Evolutionary conservation across 1,140 invertebrate species (phyloP).

Genomic region (Spodoptera litura): DNA sequence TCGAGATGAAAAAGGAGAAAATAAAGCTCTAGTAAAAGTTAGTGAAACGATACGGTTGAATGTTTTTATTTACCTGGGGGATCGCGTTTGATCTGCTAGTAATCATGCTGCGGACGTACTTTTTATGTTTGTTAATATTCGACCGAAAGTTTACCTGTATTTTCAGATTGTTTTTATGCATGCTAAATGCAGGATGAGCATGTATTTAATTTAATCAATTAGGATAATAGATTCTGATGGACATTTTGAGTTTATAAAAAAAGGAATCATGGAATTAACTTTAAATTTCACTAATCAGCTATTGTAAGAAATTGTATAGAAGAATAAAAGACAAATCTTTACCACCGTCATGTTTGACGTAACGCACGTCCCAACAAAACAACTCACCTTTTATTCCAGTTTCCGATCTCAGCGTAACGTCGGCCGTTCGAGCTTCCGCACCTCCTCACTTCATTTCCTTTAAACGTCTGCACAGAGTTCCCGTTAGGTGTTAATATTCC

Average conservation of each 20-base stretch:
- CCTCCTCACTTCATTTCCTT: slow-evolving; percentile 85
- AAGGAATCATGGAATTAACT: no score
- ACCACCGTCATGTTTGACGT: not conserved
- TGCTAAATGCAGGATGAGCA: not conserved
- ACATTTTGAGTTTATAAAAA: no score
- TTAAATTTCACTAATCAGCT: no score
- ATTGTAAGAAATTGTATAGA: no score
- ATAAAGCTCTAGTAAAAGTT: slow-evolving; percentile 80
- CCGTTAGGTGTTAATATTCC: slow-evolving; percentile 86
- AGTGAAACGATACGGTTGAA: slow-evolving; percentile 63
- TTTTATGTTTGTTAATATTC: slow-evolving; percentile 19
- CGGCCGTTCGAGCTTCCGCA: slow-evolving; percentile 83
- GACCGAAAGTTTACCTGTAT: not conserved
- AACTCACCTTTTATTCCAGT: slow-evolving; percentile 85
- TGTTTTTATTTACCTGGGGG: slow-evolving; percentile 72
- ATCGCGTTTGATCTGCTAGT: slow-evolving; percentile 55
- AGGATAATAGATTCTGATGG: no score
- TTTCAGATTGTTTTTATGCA: not conserved
- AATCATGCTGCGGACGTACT: slow-evolving; percentile 13
- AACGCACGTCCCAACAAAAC: slow-evolving; percentile 28
- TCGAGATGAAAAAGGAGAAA: slow-evolving; percentile 82
- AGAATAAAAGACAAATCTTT: no score
- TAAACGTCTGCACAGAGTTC: slow-evolving; percentile 80
- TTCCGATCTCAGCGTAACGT: slow-evolving; percentile 86
- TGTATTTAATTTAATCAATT: not conserved